Conservation (phyloP, 2,888 invertebrate species). For the Syritta pipiens region DNA sequence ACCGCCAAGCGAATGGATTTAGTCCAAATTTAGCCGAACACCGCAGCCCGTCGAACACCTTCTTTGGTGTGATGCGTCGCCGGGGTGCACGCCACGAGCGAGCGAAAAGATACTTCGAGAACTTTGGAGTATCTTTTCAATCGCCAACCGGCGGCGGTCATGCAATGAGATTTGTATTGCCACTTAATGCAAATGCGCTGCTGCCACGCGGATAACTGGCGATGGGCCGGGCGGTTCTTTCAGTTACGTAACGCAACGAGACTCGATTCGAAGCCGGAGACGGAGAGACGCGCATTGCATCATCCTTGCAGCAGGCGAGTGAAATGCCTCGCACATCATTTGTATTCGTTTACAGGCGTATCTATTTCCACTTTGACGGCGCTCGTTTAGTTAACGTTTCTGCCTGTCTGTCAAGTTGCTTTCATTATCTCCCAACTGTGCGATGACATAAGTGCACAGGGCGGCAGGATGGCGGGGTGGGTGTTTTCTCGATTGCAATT, state of each 20-base stretch:
- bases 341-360: neutral
- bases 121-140: conserved; percentile 34
- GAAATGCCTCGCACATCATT: neutral
- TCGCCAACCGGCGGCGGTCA: neutral
- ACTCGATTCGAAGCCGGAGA: too few relatives aligned
- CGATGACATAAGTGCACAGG: conserved; percentile 2
- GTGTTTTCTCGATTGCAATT: neutral
- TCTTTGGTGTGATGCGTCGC: conserved; percentile 59
- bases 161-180: conserved; percentile 34
- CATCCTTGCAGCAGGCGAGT: conserved; percentile 1
- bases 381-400: neutral
- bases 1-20: neutral
- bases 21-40: conserved; percentile 18
- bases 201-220: neutral
- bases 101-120: conserved; percentile 25
- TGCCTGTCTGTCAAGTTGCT: neutral
- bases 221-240: conserved; percentile 2
- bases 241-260: neutral
- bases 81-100: conserved; percentile 32
- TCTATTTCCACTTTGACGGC: neutral
- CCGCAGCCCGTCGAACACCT: conserved; percentile 35
- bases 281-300: conserved; percentile 20
- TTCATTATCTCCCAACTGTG: neutral
- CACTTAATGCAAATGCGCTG: conserved; percentile 14
- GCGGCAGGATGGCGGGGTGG: too few relatives aligned